These are phyloP conservation scores for Heterodera schachtii DNA, from an alignment of 1,140 invertebrate genomes.

Conservation along the genomic window DNA sequence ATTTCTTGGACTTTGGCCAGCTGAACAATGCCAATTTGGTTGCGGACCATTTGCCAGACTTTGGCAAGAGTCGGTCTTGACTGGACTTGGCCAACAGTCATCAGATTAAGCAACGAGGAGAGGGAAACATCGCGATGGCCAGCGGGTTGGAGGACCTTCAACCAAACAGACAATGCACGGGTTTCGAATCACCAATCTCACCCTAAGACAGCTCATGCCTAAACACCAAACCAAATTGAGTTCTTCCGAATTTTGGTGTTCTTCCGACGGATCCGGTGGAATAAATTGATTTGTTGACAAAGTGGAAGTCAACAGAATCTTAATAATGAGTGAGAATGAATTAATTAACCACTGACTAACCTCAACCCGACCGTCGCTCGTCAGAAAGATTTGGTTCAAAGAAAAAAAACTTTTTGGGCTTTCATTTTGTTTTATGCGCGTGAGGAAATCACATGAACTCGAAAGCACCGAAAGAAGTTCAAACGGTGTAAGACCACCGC, in stretches of 20 bases:
- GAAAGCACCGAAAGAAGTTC: slow-evolving; percentile 44
- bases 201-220: slow-evolving; percentile 35
- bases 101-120: slow-evolving; percentile 47
- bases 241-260: not conserved
- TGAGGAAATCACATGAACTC: slow-evolving; percentile 35
- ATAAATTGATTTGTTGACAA: slow-evolving; percentile 34
- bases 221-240: slow-evolving; percentile 48
- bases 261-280: slow-evolving; percentile 39
- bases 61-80: slow-evolving; percentile 47
- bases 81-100: slow-evolving; percentile 47
- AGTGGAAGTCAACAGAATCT: slow-evolving; percentile 21
- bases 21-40: slow-evolving; percentile 34
- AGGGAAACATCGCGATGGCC: slow-evolving; percentile 40
- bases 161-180: not conserved
- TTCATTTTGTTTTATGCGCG: not conserved
- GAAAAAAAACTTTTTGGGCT: slow-evolving; percentile 30
- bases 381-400: slow-evolving; percentile 41
- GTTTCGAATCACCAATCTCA: not conserved
- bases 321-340: not conserved
- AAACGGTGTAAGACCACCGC: slow-evolving; percentile 28
- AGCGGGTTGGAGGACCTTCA: not conserved
- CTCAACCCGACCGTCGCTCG: slow-evolving; percentile 43
- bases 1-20: slow-evolving; percentile 30
- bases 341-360: slow-evolving; percentile 26
- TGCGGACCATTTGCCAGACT: slow-evolving; percentile 45